Base-by-base conservation (phyloP, 2,888 invertebrate genomes). In the Eupsilia transversa region DNA sequence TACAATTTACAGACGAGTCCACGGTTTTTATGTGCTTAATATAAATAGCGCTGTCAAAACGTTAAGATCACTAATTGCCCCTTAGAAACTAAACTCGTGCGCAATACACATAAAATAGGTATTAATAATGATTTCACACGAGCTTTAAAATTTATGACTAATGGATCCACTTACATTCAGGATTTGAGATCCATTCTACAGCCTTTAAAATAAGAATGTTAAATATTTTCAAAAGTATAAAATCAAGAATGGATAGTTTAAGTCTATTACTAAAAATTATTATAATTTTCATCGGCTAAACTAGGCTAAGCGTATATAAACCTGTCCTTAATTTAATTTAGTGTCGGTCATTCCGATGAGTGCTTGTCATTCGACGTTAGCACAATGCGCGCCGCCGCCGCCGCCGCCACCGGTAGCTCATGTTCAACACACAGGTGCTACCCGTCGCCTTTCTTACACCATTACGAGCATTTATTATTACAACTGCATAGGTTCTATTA, bases 381-480 rank as follows among this genome's bases (percentile, higher is more conserved):
- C 69, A 79, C 68, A 85, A 74, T 63, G 56, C 63, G 33, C 70
- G 57, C 60, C 30, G 20, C 38, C 61, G 77, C 49, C 66, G 33
- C 56, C 6, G 35, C 17, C 17, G 10, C 20, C 20, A 69, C 57
- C 65, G 30, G 85, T 77, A 85, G 85, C 79, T 73, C 46, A 64
- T 67, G 49, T 43, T 70, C 69, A 56, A 65, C 73, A 52, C 64
- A 77, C 77, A 74, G 74, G 73, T 82, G 68, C 73, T 75, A 72
- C 38, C 65, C 52, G 54, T 49, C 69, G 56, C 43, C 59, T 72
- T 74, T 85, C 59, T 80, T 30, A 57, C 64, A 72, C 63, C 73
- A 83, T 78, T 74, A 78, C 71, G 49, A 72, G 80, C 85, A 65
- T 72, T 83, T 87, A 87, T 80, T 73, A 60, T 43, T 54, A 82